Evolutionary conservation across 2,113 vertebrate species (phyloP).

Genomic region (Malurus elegans): DNA sequence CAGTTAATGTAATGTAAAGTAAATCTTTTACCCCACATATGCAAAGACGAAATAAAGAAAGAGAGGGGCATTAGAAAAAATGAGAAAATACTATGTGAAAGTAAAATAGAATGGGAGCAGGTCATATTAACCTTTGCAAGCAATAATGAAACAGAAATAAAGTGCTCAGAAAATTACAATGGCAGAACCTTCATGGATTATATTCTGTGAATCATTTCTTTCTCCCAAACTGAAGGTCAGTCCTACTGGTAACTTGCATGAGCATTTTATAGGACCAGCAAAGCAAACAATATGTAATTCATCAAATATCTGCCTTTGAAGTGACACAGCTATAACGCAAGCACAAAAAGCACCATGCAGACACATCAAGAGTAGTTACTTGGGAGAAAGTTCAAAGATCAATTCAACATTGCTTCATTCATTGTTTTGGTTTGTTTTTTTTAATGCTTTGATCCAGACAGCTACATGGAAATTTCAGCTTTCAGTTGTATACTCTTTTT

Average conservation of each 20-base stretch:
- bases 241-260: not conserved
- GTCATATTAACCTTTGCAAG: not conserved
- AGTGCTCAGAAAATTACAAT: not conserved
- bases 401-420: not conserved
- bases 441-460: not conserved
- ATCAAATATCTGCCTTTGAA: not conserved
- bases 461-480: not conserved
- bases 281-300: not conserved
- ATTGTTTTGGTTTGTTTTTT: not conserved
- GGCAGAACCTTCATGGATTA: not conserved
- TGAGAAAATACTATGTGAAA: not conserved
- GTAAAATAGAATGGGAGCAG: not conserved
- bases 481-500: not conserved
- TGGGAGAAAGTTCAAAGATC: not conserved
- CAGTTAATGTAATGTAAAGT: not conserved
- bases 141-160: not conserved
- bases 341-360: not conserved
- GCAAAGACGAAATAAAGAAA: not conserved
- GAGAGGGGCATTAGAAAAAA: not conserved
- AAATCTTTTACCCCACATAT: not conserved
- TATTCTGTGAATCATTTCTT: not conserved
- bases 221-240: not conserved
- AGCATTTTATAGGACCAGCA: not conserved
- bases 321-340: not conserved
- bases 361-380: not conserved